phyloP scores from a whole-genome alignment of 2,797 vertebrate genomes.

The Danio choprae region DNA sequence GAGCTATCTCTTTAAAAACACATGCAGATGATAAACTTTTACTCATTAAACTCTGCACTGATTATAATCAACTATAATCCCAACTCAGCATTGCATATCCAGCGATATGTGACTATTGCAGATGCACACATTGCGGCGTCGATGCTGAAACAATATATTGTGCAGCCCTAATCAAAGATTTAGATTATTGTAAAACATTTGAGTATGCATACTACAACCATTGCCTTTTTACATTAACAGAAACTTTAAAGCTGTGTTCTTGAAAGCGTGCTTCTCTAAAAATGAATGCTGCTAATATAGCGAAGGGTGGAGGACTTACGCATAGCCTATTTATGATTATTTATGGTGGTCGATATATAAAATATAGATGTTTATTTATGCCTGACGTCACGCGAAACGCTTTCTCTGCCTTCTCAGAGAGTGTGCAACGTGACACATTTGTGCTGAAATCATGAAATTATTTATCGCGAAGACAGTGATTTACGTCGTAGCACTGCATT shows the following conservation, averaged over 20 bases:
- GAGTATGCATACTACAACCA: background rate
- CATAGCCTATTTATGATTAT: background rate
- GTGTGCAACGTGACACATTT: background rate
- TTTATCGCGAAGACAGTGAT: conserved; percentile 41
- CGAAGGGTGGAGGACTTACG: too few relatives aligned
- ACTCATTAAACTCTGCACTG: too few relatives aligned
- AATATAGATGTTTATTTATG: background rate
- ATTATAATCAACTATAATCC: background rate
- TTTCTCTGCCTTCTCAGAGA: conserved; percentile 7
- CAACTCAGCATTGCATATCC: too few relatives aligned
- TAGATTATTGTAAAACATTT: background rate
- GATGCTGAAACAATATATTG: too few relatives aligned
- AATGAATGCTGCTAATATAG: background rate
- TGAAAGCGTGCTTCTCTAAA: background rate
- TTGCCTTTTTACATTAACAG: background rate
- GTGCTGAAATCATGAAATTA: conserved; percentile 24
- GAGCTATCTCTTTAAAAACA: too few relatives aligned
- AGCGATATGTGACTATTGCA: too few relatives aligned
- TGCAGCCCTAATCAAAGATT: too few relatives aligned
- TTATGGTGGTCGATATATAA: background rate
- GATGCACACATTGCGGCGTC: too few relatives aligned
- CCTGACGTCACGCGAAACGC: background rate
- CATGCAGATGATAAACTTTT: too few relatives aligned
- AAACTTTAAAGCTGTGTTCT: background rate
- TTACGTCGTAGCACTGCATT: conserved; percentile 14